Base-by-base conservation (phyloP, 1,140 invertebrate species). In the Anastatus disparis region DNA sequence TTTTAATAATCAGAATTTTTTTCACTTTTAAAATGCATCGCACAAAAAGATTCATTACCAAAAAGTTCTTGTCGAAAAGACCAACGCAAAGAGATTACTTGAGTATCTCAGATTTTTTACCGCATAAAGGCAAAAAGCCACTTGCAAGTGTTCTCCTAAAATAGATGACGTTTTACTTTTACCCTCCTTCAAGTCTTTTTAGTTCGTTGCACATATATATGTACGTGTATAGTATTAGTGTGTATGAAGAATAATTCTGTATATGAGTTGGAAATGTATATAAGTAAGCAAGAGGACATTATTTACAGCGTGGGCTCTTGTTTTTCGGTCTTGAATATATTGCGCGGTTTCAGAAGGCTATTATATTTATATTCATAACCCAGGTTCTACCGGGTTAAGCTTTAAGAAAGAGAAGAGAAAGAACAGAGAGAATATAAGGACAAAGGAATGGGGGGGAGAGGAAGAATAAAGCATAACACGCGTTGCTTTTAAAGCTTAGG, bases 341-440 rank as follows among this genome's bases (percentile, higher is more conserved):
- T 68, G 58, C 70, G 50, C 63, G 58, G 59, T 38, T 55, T 58
- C n/a, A n/a, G n/a, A n/a, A 48, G 55, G 58, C 73, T 59, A 70
- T 74, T 74, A 76, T 74, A 75, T 77, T 77, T 75, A 78, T 76
- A 78, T 76, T 75, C 73, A 76, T 78, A 75, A 77, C 74, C 40
- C 22, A n/a, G n/a, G n/a, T n/a, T n/a, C n/a, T n/a, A 31, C 46
- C 38, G 66, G n/a, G n/a, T n/a, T n/a, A n/a, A n/a, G n/a, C n/a
- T n/a, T n/a, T n/a, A n/a, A 65, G 70, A 65, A 59, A 44, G 40
- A 68, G 73, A 44, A 52, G 15, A 44, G 29, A n/a, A n/a, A n/a
- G n/a, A n/a, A n/a, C n/a, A 58, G 56, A 17, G 50, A 10, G 20
- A 31, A 53, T n/a, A 61, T 44, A 61, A 66, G 62, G 62, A 69